phyloP scores from a whole-genome alignment of 2,113 vertebrate genomes.

The Amblyornis subalaris region DNA sequence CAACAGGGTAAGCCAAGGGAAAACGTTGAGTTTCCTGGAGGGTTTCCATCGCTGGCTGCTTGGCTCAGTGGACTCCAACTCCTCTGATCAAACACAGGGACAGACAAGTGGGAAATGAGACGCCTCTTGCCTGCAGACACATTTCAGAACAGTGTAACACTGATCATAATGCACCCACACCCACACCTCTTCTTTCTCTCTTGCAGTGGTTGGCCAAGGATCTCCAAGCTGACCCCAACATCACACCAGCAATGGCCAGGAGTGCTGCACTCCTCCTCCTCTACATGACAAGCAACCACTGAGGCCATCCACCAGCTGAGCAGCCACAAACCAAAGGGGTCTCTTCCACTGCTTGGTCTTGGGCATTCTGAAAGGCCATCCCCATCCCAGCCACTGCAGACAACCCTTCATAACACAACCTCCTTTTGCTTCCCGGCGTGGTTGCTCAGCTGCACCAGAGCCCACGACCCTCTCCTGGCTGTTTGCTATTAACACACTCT shows the following conservation, averaged over 20 bases:
- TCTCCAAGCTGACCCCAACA: not conserved
- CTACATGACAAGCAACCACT: not conserved
- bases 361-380: not conserved
- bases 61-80: not conserved
- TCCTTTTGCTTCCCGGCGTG: not conserved
- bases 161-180: fast-evolving
- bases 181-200: not conserved
- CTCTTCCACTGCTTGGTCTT: not conserved
- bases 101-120: not conserved
- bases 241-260: not conserved
- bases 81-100: not conserved
- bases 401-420: not conserved
- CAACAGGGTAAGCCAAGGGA: not conserved
- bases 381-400: not conserved
- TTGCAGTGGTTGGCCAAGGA: not conserved
- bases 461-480: not conserved
- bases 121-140: not conserved
- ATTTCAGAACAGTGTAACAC: not conserved
- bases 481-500: not conserved
- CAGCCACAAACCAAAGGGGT: not conserved
- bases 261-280: not conserved
- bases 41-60: not conserved
- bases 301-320: not conserved
- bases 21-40: conserved; percentile 21
- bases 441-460: not conserved